Evolutionary conservation across 2,113 vertebrate species (phyloP).

Genomic region (Himantopus leucocephalus): DNA sequence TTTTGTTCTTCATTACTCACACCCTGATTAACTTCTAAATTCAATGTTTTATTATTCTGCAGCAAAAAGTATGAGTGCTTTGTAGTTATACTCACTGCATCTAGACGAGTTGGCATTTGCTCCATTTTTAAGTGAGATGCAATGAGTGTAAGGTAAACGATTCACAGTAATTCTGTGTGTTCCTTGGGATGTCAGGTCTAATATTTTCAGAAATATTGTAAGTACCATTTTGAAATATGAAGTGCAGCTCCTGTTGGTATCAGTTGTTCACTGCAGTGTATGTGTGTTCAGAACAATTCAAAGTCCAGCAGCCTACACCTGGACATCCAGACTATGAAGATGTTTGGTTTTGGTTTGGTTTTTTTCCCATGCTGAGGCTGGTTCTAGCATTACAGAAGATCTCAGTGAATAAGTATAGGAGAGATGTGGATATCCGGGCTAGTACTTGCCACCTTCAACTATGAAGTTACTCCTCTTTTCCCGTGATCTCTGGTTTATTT

Average conservation of each 20-base stretch:
- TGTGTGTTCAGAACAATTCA: background rate
- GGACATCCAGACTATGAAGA: too few relatives aligned
- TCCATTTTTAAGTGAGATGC: background rate
- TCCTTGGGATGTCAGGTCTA: background rate
- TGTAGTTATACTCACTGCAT: background rate
- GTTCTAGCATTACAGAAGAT: background rate
- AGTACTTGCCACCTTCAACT: background rate
- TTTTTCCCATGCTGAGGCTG: background rate
- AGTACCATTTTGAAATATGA: background rate
- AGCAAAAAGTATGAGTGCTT: background rate
- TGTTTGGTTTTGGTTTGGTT: too few relatives aligned
- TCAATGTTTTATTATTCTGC: background rate
- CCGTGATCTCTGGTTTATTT: background rate
- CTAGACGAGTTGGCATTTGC: background rate
- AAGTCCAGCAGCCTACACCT: background rate
- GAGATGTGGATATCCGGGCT: background rate
- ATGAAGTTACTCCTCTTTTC: background rate
- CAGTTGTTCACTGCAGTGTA: background rate
- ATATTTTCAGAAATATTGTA: background rate
- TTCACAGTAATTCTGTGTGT: background rate
- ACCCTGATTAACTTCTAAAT: background rate
- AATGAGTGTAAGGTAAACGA: background rate
- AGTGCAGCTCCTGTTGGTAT: background rate
- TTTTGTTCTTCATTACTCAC: background rate
- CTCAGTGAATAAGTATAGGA: background rate